Percentiles rank a stretch among this genome's conserved stretches.
Evolutionary conservation across 2,797 vertebrate genomes (phyloP).

Genomic region (Cygnus olor): DNA sequence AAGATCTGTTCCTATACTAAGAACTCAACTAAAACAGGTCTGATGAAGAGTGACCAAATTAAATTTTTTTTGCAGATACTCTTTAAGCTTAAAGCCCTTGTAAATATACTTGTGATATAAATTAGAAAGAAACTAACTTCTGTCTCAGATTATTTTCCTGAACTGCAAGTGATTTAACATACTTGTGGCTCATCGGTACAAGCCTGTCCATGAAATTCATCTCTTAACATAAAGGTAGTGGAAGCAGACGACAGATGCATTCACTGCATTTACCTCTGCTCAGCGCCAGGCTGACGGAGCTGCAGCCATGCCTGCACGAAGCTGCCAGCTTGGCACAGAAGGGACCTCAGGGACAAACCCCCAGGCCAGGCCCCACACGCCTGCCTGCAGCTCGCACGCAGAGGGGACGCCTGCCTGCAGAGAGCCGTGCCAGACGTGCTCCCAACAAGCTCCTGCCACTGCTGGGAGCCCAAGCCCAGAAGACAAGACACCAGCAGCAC

Average conservation of each 20-base stretch:
- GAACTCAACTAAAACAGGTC: neutral
- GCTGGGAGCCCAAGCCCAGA: neutral
- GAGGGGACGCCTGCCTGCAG: accelerated
- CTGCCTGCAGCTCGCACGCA: neutral
- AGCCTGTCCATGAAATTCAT: neutral
- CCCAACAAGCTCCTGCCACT: neutral
- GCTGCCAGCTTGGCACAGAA: neutral
- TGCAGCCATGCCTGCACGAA: neutral
- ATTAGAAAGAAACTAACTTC: neutral
- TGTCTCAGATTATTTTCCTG: neutral
- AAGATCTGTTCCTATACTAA: neutral
- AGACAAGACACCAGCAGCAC: neutral
- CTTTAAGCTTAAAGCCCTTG: neutral
- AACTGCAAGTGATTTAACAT: neutral
- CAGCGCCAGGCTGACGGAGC: neutral
- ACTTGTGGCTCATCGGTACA: neutral
- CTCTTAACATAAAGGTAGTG: neutral
- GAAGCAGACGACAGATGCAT: neutral
- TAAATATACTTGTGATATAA: neutral
- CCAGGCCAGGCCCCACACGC: accelerated
- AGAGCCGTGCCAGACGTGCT: accelerated
- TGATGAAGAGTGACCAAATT: neutral
- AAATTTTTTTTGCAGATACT: neutral
- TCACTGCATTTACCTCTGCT: neutral
- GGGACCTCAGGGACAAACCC: neutral